Base-by-base conservation (phyloP, 2,888 invertebrate genomes). In the Pinctada fucata region DNA sequence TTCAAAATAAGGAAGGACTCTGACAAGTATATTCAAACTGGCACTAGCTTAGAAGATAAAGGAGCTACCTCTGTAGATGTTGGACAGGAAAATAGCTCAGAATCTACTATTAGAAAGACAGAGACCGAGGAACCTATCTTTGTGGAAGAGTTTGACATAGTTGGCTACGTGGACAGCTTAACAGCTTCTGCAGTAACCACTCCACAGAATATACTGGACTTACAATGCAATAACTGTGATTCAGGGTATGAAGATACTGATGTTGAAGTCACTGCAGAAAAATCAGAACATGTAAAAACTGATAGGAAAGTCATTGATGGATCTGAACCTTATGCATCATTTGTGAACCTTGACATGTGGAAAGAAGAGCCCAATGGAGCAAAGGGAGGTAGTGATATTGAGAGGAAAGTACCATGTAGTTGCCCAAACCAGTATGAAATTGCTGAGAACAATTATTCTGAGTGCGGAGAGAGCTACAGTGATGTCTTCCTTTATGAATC, bases 11-110 rank as follows among this genome's bases (percentile, higher is more conserved):
- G 86, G 49, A 88, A 88, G 72, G 83, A 85, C 70, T 94, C 93
- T 85, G 94, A 95, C 84, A 94, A 94, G 87, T 93, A 93, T 78
- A 94, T 94, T 83, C 95, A 95, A 90, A 95, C 95, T 0, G 86
- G 86, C 47, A 48, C 16, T 50, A 74, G 66, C 31, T 50, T 74
- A 8, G 67, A 75, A 16, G 52, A 66, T 48, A 31, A 31, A 31
- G 31, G 0, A 31, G 45, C 10, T 45, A 67, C 2, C 45, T 67
- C 10, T 10, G 10, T 67, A 31, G 45, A 67, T 3, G 3, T 31
- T 67, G 16, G 45, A 3, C 45, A 45, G 67, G 67, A 3, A 67
- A n/a, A 31, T n/a, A 2, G 10, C 2, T 31, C 10, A 45, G 16
- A 74, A 65, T 50, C 49, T 51, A 16, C 51, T 13, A 13, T 48